Evolutionary conservation across 2,888 invertebrate genomes (phyloP).

Genomic region (Deilephila porcellus): DNA sequence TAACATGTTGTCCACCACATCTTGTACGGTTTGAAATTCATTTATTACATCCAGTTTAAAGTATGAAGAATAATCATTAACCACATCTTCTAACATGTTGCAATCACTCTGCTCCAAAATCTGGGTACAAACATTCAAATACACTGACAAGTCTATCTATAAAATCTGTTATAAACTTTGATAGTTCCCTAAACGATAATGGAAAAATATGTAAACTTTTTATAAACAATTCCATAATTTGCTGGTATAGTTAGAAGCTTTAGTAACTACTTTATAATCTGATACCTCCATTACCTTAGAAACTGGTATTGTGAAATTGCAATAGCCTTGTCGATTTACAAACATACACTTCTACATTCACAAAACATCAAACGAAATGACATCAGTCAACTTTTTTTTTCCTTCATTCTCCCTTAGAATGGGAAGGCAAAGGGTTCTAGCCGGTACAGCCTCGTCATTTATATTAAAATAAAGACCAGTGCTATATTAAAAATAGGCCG

Average conservation of each 20-base stretch:
- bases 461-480: no score
- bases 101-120: conserved; percentile 62
- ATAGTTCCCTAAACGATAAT: conserved; percentile 63
- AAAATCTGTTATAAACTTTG: conserved; percentile 69
- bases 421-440: no score
- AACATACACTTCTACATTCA: neutral
- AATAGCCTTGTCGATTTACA: conserved; percentile 28
- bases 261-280: neutral
- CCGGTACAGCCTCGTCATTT: no score
- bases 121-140: conserved; percentile 77
- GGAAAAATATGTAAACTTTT: conserved; percentile 66
- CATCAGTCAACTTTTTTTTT: no score
- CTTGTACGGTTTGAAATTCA: conserved; percentile 85
- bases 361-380: no score
- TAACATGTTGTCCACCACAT: conserved; percentile 87
- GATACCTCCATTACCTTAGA: conserved; percentile 43
- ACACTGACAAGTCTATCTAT: conserved; percentile 67
- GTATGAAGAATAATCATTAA: conserved; percentile 83
- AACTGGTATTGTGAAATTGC: conserved; percentile 46
- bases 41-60: conserved; percentile 81
- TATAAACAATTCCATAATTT: conserved; percentile 66
- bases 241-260: neutral
- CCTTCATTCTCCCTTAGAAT: no score
- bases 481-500: no score
- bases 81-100: conserved; percentile 81